Evolutionary conservation across 2,113 vertebrate species (phyloP).

Genomic region (Dromas ardeola): DNA sequence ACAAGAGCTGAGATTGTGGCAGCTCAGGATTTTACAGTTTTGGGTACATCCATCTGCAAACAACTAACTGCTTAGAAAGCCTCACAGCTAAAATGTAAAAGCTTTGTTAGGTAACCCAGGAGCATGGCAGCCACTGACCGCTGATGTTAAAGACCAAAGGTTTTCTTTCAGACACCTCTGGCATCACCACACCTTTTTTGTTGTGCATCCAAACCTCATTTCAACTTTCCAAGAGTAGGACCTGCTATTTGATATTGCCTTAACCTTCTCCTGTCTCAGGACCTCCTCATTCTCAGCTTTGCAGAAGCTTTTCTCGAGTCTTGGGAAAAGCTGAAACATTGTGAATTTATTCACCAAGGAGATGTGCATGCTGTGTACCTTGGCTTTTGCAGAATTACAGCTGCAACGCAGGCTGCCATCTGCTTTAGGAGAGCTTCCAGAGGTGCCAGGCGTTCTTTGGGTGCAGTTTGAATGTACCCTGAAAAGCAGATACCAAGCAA

Average conservation of each 20-base stretch:
- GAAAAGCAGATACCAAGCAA: not conserved
- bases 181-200: not conserved
- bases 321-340: not conserved
- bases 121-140: not conserved
- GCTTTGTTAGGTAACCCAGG: not conserved
- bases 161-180: not conserved
- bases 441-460: conserved; percentile 32
- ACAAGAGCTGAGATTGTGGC: fast-evolving
- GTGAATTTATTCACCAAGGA: not conserved
- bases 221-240: not conserved
- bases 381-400: not conserved
- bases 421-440: not conserved
- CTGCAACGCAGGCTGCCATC: not conserved
- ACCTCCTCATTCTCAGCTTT: not conserved
- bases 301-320: not conserved
- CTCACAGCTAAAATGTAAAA: not conserved
- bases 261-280: not conserved
- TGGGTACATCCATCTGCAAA: not conserved
- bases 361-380: not conserved
- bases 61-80: not conserved
- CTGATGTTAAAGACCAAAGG: not conserved
- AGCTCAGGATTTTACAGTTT: not conserved
- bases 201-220: not conserved
- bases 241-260: not conserved
- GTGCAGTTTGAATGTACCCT: not conserved